These are phyloP conservation scores for Tetragonisca angustula DNA, from an alignment of 2,888 invertebrate genomes.

Conservation along the genomic window DNA sequence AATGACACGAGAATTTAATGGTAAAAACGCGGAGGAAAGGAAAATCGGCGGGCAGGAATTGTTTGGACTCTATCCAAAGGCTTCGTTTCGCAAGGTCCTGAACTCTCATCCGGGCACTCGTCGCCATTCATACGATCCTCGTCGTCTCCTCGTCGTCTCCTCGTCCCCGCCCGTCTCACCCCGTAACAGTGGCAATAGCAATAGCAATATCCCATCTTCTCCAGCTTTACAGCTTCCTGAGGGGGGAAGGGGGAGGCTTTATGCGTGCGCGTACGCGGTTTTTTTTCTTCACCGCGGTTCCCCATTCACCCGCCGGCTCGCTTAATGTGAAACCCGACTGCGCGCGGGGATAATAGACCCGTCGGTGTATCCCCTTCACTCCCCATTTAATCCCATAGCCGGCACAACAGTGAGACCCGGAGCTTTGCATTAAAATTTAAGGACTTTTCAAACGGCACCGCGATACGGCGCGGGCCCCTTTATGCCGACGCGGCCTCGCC, in stretches of 20 bases:
- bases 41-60: slow-evolving; percentile 36
- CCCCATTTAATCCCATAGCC: slow-evolving; percentile 61
- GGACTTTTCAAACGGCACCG: slow-evolving; percentile 66
- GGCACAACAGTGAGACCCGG: slow-evolving; percentile 60
- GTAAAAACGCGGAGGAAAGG: slow-evolving; percentile 7
- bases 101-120: slow-evolving; percentile 54
- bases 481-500: slow-evolving; percentile 13
- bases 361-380: slow-evolving; percentile 16
- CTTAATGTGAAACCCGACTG: slow-evolving; percentile 68
- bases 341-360: slow-evolving; percentile 53
- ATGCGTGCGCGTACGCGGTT: slow-evolving; percentile 1
- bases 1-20: slow-evolving; percentile 22
- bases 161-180: slow-evolving; percentile 11
- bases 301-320: slow-evolving; percentile 67
- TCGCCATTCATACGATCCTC: slow-evolving; percentile 64
- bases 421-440: slow-evolving; percentile 71
- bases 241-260: slow-evolving; percentile 35
- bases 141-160: slow-evolving; percentile 42
- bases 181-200: slow-evolving; percentile 61
- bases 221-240: slow-evolving; percentile 63
- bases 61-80: slow-evolving; percentile 54
- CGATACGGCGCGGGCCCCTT: slow-evolving; percentile 49
- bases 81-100: slow-evolving; percentile 46
- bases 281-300: slow-evolving; percentile 35
- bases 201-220: slow-evolving; percentile 60